Conservation (phyloP, 2,888 invertebrate species). For the Azorinus chamasolen region DNA sequence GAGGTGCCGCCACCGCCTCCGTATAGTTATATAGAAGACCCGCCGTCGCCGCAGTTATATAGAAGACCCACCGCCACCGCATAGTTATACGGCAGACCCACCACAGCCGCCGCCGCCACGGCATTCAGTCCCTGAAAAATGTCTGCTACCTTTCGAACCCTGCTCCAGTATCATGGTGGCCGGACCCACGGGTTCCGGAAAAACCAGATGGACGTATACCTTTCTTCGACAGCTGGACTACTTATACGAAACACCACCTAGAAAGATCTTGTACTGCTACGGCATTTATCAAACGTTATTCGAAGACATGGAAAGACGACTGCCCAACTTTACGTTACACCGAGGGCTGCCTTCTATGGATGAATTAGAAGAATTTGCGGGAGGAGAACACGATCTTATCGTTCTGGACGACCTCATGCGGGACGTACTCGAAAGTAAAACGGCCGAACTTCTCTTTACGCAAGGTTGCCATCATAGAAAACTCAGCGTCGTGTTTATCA, state of each 20-base stretch:
- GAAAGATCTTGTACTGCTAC: slow-evolving; percentile 27
- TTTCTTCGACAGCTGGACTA: slow-evolving; percentile 20
- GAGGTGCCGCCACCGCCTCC: slow-evolving; percentile 19
- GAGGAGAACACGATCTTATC: slow-evolving; percentile 10
- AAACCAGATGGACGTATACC: slow-evolving; percentile 25
- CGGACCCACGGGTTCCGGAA: slow-evolving; percentile 40
- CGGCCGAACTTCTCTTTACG: slow-evolving; percentile 30
- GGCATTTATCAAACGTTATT: slow-evolving; percentile 21
- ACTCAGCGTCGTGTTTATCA: slow-evolving; percentile 35
- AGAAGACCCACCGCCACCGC: background rate
- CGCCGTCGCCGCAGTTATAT: slow-evolving; percentile 7
- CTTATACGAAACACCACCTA: slow-evolving; percentile 15
- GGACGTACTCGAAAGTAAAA: slow-evolving; percentile 14
- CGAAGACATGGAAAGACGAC: slow-evolving; percentile 21
- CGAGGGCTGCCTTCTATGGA: slow-evolving; percentile 6
- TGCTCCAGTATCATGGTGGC: slow-evolving; percentile 36
- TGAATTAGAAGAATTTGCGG: slow-evolving; percentile 18
- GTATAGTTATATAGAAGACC: slow-evolving; percentile 12
- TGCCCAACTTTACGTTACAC: slow-evolving; percentile 18
- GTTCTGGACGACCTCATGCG: slow-evolving; percentile 37
- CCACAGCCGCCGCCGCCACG: background rate
- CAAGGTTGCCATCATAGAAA: slow-evolving; percentile 35
- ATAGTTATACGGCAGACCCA: background rate
- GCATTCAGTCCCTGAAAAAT: background rate
- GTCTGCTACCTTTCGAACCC: slow-evolving; percentile 32